These are phyloP conservation scores for Melanchra persicariae DNA, from an alignment of 2,888 invertebrate species.

Conservation along the genomic window DNA sequence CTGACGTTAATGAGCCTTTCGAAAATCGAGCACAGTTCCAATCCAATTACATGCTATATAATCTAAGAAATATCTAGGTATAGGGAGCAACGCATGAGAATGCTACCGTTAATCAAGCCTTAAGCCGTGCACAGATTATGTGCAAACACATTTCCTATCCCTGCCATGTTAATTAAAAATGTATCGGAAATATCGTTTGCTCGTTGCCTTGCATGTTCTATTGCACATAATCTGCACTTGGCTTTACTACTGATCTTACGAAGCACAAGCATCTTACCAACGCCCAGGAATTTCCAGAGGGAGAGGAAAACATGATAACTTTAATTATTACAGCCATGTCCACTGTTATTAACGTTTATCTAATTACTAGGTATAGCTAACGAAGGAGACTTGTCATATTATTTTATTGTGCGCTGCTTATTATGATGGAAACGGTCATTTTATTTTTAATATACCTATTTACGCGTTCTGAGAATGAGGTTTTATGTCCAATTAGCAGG, in stretches of 20 bases:
- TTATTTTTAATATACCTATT: slow-evolving; percentile 44
- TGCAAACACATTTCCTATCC: not conserved
- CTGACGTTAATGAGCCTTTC: slow-evolving; percentile 11
- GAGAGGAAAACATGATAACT: slow-evolving; percentile 73
- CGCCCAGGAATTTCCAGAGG: slow-evolving; percentile 67
- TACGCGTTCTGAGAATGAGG: slow-evolving; percentile 49
- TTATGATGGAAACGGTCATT: slow-evolving; percentile 17
- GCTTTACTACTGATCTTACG: slow-evolving; percentile 69
- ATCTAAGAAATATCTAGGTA: not conserved
- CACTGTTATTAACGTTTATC: slow-evolving; percentile 34
- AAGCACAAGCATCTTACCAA: slow-evolving; percentile 85
- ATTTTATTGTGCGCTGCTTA: slow-evolving; percentile 65
- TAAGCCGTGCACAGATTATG: not conserved
- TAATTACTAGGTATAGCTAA: slow-evolving; percentile 25
- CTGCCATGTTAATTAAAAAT: not conserved
- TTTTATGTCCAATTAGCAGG: slow-evolving; percentile 50
- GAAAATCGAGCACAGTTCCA: slow-evolving; percentile 35
- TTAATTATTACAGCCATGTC: slow-evolving; percentile 42
- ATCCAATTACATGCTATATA: slow-evolving; percentile 5
- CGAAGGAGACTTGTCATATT: slow-evolving; percentile 38
- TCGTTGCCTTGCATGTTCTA: not conserved
- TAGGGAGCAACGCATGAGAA: slow-evolving; percentile 27
- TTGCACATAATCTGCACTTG: not conserved
- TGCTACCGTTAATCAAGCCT: slow-evolving; percentile 30
- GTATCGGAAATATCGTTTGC: not conserved